Base-by-base conservation (phyloP, 2,797 vertebrate species). In the Moxostoma hubbsi region DNA sequence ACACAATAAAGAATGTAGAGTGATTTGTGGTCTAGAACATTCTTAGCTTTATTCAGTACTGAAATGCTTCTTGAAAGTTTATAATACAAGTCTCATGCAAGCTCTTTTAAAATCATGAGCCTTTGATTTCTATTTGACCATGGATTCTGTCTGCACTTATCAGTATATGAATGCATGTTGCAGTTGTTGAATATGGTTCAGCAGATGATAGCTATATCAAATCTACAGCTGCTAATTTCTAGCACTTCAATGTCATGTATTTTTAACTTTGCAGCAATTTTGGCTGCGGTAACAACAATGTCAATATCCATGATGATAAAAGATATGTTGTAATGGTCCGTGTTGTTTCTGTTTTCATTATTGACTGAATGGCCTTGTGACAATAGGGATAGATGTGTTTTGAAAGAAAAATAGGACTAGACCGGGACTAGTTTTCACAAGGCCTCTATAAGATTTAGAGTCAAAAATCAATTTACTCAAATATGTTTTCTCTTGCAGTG, bases 321-420 rank as follows among this genome's bases (percentile, higher is more conserved):
- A 61, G 65, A 77, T 13, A 68, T 61, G 65, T 43, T 77, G 47
- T 16, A 61, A 43, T 9, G 65, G 10, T 68, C 16, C 46, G 15
- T 75, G 9, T 65, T n/a, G 43, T 45, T 65, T 10, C 49, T 9
- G 61, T 65, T 36, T 75, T 24, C 49, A 59, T 76, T 69, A 59
- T 71, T 18, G 61, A 49, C 43, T 46, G 9, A 74, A 74, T 36
- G 64, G 61, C n/a, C 57, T 51, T 68, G 64, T 68, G 64, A 77
- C 61, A 53, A 69, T 45, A 69, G 47, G 13, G 57, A 61, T 53
- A 10, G 47, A 46, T 77, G 51, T 77, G 65, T 36, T 59, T 49
- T 15, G 16, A 67, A 67, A 76, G 16, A 7, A 36, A 36, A 36
- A 36, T 36, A 36, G 36, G 36, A 4, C 36, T 36, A 36, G 36